phyloP scores from a whole-genome alignment of 2,888 invertebrate species.

The Aphidius colemani region DNA sequence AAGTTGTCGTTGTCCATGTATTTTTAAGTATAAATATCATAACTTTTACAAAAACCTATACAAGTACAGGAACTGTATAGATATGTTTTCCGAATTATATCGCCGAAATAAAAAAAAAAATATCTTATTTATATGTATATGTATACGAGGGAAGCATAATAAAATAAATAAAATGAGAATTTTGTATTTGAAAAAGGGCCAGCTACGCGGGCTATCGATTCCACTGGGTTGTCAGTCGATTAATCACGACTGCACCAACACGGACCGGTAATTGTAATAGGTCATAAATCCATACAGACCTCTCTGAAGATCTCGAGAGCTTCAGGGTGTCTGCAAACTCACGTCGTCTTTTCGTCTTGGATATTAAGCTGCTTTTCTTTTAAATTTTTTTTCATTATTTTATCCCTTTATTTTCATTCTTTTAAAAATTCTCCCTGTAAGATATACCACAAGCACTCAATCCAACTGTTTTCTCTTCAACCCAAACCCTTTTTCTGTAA shows the following conservation, averaged over 20 bases:
- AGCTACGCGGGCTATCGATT: conserved; percentile 32
- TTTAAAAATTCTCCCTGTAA: conserved; percentile 9
- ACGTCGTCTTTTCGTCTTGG: conserved; percentile 9
- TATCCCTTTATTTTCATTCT: conserved; percentile 6
- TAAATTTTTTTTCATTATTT: neutral
- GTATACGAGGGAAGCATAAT: too few relatives aligned
- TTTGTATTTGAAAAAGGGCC: neutral
- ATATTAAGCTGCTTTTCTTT: conserved; percentile 15
- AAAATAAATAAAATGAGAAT: too few relatives aligned
- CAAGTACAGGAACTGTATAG: too few relatives aligned
- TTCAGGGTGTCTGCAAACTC: conserved; percentile 3
- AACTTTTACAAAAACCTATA: too few relatives aligned
- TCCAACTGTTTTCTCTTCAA: too few relatives aligned
- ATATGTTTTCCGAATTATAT: too few relatives aligned
- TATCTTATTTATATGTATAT: too few relatives aligned
- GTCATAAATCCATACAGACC: conserved; percentile 43
- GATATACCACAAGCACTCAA: neutral
- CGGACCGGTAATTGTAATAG: conserved; percentile 43
- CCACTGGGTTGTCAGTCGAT: conserved; percentile 43
- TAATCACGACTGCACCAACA: conserved; percentile 42
- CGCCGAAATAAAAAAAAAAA: too few relatives aligned
- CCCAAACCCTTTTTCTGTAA: conserved; percentile 18
- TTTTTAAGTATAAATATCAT: too few relatives aligned
- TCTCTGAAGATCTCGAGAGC: neutral
- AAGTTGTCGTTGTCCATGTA: conserved; percentile 41